These are phyloP conservation scores for Masticophis lateralis DNA, from an alignment of 2,797 vertebrate species.

Conservation along the genomic window DNA sequence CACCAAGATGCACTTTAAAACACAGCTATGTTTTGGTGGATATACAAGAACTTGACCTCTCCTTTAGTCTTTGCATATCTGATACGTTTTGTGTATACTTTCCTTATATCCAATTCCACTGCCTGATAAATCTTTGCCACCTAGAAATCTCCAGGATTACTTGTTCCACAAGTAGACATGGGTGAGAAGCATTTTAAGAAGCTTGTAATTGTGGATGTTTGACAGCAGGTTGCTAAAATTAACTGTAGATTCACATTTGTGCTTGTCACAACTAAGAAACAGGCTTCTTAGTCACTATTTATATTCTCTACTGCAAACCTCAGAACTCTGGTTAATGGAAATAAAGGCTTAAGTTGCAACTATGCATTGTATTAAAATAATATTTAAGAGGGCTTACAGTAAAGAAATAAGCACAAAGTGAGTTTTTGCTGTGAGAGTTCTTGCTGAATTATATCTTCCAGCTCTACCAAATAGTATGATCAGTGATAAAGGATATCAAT, in stretches of 20 bases:
- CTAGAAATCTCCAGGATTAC: neutral
- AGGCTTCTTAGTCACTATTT: neutral
- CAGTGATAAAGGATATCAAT: neutral
- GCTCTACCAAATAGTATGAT: neutral
- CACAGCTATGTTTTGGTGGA: neutral
- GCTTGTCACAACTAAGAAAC: neutral
- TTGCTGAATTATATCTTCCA: neutral
- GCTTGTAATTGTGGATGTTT: neutral
- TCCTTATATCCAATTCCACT: neutral
- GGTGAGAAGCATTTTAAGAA: constrained; percentile 3
- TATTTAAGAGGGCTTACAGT: neutral
- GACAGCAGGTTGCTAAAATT: neutral
- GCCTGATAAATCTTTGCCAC: neutral
- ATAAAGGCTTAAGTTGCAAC: neutral
- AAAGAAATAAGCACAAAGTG: neutral
- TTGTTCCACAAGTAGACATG: neutral
- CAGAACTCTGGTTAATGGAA: neutral
- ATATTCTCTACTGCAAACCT: neutral
- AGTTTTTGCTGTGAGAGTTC: neutral
- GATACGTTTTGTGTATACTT: neutral
- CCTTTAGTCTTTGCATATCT: neutral
- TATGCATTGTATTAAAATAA: neutral
- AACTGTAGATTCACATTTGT: neutral
- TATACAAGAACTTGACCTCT: neutral
- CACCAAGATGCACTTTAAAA: neutral